phyloP scores from a whole-genome alignment of 2,888 invertebrate species.

The Gryllus longicercus region DNA sequence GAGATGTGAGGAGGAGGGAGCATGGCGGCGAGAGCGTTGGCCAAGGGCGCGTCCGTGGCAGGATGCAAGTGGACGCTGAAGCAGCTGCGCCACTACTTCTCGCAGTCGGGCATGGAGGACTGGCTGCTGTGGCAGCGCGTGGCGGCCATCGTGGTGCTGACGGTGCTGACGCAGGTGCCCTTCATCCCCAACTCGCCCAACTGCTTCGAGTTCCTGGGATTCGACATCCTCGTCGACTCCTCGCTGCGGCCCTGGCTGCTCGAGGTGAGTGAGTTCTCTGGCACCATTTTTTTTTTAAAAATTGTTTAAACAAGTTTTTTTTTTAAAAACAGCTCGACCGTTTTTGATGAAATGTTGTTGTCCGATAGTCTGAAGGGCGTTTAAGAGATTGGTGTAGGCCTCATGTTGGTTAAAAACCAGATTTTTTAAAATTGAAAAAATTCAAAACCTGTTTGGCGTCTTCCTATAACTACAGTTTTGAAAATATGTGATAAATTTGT shows the following conservation, averaged over 20 bases:
- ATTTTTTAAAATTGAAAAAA: too few relatives aligned
- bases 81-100: conserved; percentile 71
- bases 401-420: neutral
- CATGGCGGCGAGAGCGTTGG: too few relatives aligned
- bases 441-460: too few relatives aligned
- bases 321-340: too few relatives aligned
- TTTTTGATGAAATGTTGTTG: too few relatives aligned
- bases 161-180: conserved; percentile 69
- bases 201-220: conserved; percentile 87
- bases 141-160: conserved; percentile 69
- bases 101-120: conserved; percentile 65
- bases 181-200: conserved; percentile 68
- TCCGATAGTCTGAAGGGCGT: too few relatives aligned
- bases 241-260: conserved; percentile 82
- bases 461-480: too few relatives aligned
- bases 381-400: too few relatives aligned
- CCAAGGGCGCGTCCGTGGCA: conserved; percentile 40
- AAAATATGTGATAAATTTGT: too few relatives aligned
- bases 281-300: conserved; percentile 38
- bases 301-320: neutral
- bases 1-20: too few relatives aligned
- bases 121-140: conserved; percentile 79
- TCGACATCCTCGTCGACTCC: conserved; percentile 83
- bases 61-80: conserved; percentile 84
- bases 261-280: conserved; percentile 66